Conservation (phyloP, 2,888 invertebrate genomes). For the Acheta domesticus region DNA sequence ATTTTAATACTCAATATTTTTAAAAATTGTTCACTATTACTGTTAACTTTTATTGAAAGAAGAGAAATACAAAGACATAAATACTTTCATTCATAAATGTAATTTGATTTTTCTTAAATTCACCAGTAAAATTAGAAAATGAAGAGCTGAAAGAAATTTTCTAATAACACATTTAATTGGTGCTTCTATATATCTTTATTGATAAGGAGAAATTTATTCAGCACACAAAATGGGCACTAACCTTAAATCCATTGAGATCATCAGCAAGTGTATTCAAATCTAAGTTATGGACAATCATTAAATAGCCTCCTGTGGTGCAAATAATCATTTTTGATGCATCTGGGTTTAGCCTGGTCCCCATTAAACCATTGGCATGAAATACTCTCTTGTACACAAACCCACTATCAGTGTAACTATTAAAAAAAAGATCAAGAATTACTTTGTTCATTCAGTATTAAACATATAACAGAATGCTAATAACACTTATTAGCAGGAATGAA, state of each 20-base stretch:
- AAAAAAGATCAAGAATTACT: conserved; percentile 24
- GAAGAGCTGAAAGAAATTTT: too few relatives aligned
- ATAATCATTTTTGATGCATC: conserved; percentile 84
- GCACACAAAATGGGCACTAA: conserved; percentile 42
- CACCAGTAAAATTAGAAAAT: too few relatives aligned
- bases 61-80: too few relatives aligned
- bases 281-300: conserved; percentile 85
- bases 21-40: too few relatives aligned
- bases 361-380: conserved; percentile 79
- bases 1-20: too few relatives aligned
- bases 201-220: too few relatives aligned
- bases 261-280: conserved; percentile 73
- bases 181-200: too few relatives aligned
- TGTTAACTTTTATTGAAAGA: too few relatives aligned
- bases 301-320: conserved; percentile 84
- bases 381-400: conserved; percentile 75
- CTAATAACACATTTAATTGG: too few relatives aligned
- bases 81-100: too few relatives aligned
- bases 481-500: conserved; percentile 11
- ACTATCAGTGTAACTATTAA: conserved; percentile 62
- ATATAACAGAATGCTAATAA: conserved; percentile 18
- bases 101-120: too few relatives aligned
- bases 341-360: conserved; percentile 83
- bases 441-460: background rate
- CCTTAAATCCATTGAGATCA: conserved; percentile 82